Conservation (phyloP, 2,113 vertebrate species). For the Dasypus novemcinctus region DNA sequence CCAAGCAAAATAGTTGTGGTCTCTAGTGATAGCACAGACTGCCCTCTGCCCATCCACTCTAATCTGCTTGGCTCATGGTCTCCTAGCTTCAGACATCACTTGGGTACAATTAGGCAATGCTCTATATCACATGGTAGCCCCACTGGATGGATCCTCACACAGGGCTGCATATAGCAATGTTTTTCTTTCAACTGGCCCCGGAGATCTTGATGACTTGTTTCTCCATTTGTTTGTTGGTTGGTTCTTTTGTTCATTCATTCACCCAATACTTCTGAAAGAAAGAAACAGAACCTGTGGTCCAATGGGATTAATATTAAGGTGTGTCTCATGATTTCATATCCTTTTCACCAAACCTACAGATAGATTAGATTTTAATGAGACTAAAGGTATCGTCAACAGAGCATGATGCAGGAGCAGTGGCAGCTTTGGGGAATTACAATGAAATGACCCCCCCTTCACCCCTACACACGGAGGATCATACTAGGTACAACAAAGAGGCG, state of each 20-base stretch:
- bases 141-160: neutral
- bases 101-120: neutral
- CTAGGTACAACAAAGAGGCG: slow-evolving; percentile 6
- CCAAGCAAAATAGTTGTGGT: neutral
- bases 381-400: neutral
- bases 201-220: neutral
- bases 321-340: neutral
- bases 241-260: slow-evolving; percentile 16
- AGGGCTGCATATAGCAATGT: neutral
- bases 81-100: neutral
- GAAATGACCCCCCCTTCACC: slow-evolving; percentile 18
- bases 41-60: no score
- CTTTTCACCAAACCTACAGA: neutral
- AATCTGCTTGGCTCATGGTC: neutral
- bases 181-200: neutral
- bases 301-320: neutral
- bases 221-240: neutral
- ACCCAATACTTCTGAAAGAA: neutral
- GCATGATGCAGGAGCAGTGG: neutral
- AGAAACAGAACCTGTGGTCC: neutral
- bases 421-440: neutral
- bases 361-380: slow-evolving; percentile 20
- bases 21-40: neutral
- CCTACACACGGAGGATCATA: neutral
- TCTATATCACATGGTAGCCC: accelerated